These are phyloP conservation scores for Micromesistius poutassou DNA, from an alignment of 2,797 vertebrate species.

Conservation along the genomic window DNA sequence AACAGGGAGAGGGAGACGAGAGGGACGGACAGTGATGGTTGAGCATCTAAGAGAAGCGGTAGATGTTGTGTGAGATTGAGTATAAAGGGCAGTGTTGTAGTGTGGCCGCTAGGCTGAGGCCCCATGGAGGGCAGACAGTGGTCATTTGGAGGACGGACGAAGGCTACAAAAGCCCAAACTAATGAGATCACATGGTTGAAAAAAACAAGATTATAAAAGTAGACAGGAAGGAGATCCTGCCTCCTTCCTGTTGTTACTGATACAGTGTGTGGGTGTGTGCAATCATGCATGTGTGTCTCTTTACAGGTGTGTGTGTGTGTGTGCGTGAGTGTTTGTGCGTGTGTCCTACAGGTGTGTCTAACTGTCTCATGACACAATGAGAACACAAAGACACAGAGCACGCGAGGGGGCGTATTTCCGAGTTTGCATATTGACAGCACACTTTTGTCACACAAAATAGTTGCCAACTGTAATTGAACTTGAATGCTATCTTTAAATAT, in stretches of 20 bases:
- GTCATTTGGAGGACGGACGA: not conserved
- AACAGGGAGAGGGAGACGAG: conserved; percentile 9
- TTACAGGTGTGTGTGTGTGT: not conserved
- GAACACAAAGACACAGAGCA: not conserved
- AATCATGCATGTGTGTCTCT: too few species aligned
- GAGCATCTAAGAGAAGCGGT: too few species aligned
- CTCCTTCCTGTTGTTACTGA: not conserved
- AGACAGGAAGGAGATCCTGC: not conserved
- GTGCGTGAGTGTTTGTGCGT: not conserved
- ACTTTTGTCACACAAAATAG: not conserved
- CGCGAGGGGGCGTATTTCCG: not conserved
- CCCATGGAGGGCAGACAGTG: not conserved
- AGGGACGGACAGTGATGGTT: not conserved
- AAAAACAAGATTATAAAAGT: not conserved
- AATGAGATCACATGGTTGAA: not conserved
- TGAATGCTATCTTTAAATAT: not conserved
- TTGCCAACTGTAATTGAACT: not conserved
- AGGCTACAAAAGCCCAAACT: not conserved
- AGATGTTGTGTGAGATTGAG: not conserved
- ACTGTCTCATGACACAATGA: not conserved
- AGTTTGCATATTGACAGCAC: too few species aligned
- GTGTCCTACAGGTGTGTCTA: not conserved
- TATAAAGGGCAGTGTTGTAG: not conserved
- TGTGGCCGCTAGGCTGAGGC: not conserved
- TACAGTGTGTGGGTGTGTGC: not conserved